phyloP scores from a whole-genome alignment of 2,113 vertebrate species.

The Stigmatopora argus region DNA sequence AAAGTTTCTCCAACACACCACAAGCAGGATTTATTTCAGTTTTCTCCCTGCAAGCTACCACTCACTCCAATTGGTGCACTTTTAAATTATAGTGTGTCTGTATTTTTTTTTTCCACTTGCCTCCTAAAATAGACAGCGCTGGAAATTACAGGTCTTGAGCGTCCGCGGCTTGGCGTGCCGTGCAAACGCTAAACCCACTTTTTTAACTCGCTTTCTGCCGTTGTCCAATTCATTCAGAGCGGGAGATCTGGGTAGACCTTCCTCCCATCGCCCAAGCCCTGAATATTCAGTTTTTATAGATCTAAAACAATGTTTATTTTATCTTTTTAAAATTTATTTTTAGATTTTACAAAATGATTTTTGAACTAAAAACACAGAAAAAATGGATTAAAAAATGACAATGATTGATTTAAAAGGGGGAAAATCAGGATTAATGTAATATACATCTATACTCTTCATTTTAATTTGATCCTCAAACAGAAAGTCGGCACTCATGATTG shows the following conservation, averaged over 20 bases:
- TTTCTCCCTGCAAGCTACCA: constrained; percentile 11
- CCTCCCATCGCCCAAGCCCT: not conserved
- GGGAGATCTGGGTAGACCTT: constrained; percentile 7
- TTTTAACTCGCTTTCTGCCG: constrained; percentile 5
- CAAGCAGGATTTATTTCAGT: constrained; percentile 1
- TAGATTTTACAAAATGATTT: too few relatives aligned
- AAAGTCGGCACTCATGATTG: too few relatives aligned
- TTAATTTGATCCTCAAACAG: too few relatives aligned
- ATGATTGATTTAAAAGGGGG: too few relatives aligned
- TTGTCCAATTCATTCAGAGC: too few relatives aligned
- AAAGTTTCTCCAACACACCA: not conserved
- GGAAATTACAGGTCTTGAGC: constrained; percentile 46
- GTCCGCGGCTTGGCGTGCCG: constrained; percentile 17
- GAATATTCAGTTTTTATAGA: too few relatives aligned
- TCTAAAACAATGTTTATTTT: too few relatives aligned
- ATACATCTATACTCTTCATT: too few relatives aligned
- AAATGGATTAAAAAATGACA: too few relatives aligned
- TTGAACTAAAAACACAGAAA: too few relatives aligned
- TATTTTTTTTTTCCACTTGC: constrained; percentile 19
- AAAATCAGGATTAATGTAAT: too few relatives aligned
- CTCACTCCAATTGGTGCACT: constrained; percentile 33
- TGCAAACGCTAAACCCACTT: not conserved
- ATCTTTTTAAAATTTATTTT: too few relatives aligned
- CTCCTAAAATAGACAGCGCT: constrained; percentile 57
- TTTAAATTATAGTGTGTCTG: constrained; percentile 58